Percentiles rank a stretch among this genome's conserved stretches.
Evolutionary conservation across 2,113 vertebrate genomes (phyloP).

Genomic region (Coptodon bakossiorum): DNA sequence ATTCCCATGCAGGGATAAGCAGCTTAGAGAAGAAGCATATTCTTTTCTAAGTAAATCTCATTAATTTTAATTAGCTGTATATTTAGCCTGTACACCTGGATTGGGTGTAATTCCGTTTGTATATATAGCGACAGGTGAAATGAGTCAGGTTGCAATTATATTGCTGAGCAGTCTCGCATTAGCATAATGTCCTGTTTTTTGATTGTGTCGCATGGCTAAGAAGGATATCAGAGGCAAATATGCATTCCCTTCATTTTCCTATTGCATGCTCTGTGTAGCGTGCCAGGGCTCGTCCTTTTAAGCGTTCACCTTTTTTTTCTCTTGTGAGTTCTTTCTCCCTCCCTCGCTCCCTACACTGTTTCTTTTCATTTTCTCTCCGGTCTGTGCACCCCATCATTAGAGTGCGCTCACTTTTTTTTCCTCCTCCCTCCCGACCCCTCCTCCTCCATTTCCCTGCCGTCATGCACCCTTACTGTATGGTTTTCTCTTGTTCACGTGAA

Average conservation of each 20-base stretch:
- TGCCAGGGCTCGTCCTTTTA: background rate
- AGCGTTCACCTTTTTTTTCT: constrained; percentile 1
- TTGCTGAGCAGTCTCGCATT: constrained; percentile 18
- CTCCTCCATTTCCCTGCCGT: background rate
- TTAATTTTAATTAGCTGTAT: constrained; percentile 72
- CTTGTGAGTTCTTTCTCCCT: background rate
- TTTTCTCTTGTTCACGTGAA: constrained; percentile 32
- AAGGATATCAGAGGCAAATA: constrained; percentile 48
- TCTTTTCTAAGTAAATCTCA: constrained; percentile 70
- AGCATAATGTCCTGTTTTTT: constrained; percentile 54
- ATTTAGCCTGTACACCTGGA: constrained; percentile 65
- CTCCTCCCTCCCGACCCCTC: background rate
- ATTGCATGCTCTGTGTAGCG: constrained; percentile 18
- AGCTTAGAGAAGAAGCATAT: constrained; percentile 60
- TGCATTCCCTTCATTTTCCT: constrained; percentile 37
- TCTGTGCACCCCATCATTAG: constrained; percentile 47
- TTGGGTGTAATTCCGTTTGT: constrained; percentile 34
- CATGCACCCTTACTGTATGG: constrained; percentile 37
- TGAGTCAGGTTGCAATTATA: constrained; percentile 34
- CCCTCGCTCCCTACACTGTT: background rate
- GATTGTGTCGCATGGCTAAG: constrained; percentile 20
- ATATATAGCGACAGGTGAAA: constrained; percentile 29
- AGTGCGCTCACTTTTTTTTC: background rate
- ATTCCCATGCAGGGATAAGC: constrained; percentile 58
- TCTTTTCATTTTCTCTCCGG: constrained; percentile 36